Base-by-base conservation (phyloP, 2,113 vertebrate species). In the Prietella phreatophila region DNA sequence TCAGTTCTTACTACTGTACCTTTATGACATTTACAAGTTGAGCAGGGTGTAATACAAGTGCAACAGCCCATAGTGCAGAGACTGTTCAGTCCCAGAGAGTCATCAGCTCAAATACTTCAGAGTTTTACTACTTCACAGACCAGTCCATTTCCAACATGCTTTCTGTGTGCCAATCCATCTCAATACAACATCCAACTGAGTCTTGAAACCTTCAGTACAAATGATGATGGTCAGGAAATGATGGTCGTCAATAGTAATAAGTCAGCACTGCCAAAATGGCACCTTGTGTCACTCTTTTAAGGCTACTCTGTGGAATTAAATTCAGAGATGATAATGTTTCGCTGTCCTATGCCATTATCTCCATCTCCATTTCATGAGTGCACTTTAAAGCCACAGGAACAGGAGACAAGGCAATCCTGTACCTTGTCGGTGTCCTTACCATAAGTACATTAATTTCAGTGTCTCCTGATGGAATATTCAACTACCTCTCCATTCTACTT, bases 391-490 rank as follows among this genome's bases (percentile, higher is more conserved):
- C 60, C 17, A 39, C 5, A 67, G 58, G 78, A 69, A 69, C 0
- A 60, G 85, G 58, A 81, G 79, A 39, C 75, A 67, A 76, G 33
- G 71, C 42, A 71, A 36, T 83, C 73, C 56, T 79, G 47, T 33
- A 71, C 81, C 58, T 42, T 85, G 42, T 15, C 36, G 53, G 79
- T 27, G 30, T 71, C 58, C 58, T 83, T 63, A 61, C 55, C 33
- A 76, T 20, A 79, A 82, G 33, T 58, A 20, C 84, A 71, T 81
- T 86, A 36, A 90, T 88, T 86, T 56, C 25, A 76, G 53, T 88
- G 22, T 71, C 84, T 19, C 20, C 60, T 69, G 69, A 82, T 58
- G 67, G 30, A 39, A 19, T 50, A 85, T 90, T 55, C 58, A 71
- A 39, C 47, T 88, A 47, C 67, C 30, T 61, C 76, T 78, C 73